Conservation (phyloP, 2,797 vertebrate species). For the Phrynocephalus vlangalii region DNA sequence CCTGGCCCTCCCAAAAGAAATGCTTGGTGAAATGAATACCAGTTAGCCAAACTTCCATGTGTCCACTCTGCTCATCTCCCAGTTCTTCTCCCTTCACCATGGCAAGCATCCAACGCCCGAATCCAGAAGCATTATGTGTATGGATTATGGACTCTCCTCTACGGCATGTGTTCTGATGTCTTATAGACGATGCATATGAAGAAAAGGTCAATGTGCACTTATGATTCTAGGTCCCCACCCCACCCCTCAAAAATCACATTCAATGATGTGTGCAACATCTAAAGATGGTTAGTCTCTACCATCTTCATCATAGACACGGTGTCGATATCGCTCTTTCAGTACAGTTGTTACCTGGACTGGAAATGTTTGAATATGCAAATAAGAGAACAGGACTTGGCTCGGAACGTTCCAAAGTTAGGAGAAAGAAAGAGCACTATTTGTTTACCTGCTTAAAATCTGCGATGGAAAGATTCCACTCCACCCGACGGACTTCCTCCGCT, state of each 20-base stretch:
- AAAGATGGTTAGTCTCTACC: background rate
- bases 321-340: background rate
- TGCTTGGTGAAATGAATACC: background rate
- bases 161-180: background rate
- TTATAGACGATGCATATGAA: background rate
- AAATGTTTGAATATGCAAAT: background rate
- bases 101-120: background rate
- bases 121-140: background rate
- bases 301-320: background rate
- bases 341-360: background rate
- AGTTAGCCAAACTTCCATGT: background rate
- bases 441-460: conserved; percentile 83
- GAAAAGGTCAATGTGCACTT: background rate
- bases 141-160: background rate
- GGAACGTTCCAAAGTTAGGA: background rate
- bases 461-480: conserved; percentile 86
- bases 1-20: background rate
- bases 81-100: background rate
- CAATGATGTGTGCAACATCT: background rate
- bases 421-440: background rate
- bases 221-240: background rate
- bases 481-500: background rate
- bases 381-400: background rate
- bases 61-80: background rate
- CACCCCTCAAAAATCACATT: background rate